A percentile compares a stretch with the other conserved stretches of the same genome.
Conservation (phyloP, 2,797 vertebrate species). For the Sebastes umbrosus region DNA sequence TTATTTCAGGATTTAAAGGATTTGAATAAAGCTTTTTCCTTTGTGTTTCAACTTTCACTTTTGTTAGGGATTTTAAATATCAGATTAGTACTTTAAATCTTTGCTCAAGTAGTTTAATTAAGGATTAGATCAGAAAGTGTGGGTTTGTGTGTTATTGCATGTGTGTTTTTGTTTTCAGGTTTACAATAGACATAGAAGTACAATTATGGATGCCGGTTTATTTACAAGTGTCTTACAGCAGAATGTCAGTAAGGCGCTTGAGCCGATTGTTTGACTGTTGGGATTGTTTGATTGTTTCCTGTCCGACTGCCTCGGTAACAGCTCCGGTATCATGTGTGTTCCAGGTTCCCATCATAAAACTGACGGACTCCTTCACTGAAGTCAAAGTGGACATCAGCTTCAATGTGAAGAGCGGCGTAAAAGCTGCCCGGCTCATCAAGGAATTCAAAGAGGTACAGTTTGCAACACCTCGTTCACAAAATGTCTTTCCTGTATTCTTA, state of each 20-base stretch:
- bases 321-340: conserved; percentile 13
- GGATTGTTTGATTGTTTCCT: background rate
- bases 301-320: background rate
- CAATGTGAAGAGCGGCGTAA: conserved; percentile 96
- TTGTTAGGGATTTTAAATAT: background rate
- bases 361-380: conserved; percentile 96
- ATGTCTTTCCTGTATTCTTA: background rate
- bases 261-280: background rate
- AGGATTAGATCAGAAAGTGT: background rate
- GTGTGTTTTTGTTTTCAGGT: background rate
- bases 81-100: background rate
- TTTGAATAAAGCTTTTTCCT: background rate
- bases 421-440: conserved; percentile 96
- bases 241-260: background rate
- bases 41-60: background rate
- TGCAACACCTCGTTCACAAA: background rate
- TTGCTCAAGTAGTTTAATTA: background rate
- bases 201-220: background rate
- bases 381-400: conserved; percentile 99
- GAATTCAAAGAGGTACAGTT: conserved; percentile 94
- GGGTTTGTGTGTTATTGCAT: background rate
- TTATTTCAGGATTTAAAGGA: background rate
- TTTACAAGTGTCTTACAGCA: background rate
- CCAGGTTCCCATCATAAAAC: conserved; percentile 98
- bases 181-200: background rate